Conservation (phyloP, 2,888 invertebrate genomes). For the Sinelater perroti region DNA sequence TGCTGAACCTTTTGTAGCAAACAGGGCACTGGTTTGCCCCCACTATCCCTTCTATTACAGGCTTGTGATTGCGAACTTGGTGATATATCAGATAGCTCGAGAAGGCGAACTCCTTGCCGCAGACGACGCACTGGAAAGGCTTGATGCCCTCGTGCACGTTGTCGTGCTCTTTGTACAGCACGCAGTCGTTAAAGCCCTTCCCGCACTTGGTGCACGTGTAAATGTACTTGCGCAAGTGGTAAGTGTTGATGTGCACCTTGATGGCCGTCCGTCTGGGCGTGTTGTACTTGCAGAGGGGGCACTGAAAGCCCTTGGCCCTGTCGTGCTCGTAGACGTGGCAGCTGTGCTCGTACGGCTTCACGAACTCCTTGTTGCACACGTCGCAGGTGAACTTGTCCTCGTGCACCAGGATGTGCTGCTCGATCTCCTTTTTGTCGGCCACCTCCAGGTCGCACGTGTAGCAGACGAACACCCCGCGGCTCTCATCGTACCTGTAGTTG, state of each 20-base stretch:
- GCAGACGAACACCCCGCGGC: conserved; percentile 43
- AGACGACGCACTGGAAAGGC: conserved; percentile 64
- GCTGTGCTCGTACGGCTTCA: conserved; percentile 53
- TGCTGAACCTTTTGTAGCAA: conserved; percentile 64
- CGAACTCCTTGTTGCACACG: conserved; percentile 51
- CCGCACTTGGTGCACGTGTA: conserved; percentile 65
- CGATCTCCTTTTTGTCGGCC: conserved; percentile 32
- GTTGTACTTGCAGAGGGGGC: conserved; percentile 53
- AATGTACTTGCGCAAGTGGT: conserved; percentile 57
- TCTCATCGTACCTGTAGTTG: conserved; percentile 50
- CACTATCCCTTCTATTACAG: conserved; percentile 58
- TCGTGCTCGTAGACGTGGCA: conserved; percentile 53
- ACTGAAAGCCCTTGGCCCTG: conserved; percentile 49
- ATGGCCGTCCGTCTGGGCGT: conserved; percentile 50
- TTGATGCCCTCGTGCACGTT: conserved; percentile 65
- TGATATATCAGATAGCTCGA: conserved; percentile 56
- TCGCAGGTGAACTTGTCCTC: conserved; percentile 45
- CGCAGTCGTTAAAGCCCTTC: conserved; percentile 66
- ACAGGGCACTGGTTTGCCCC: conserved; percentile 57
- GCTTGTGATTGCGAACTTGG: conserved; percentile 53
- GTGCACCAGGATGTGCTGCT: conserved; percentile 35
- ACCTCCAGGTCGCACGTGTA: conserved; percentile 37
- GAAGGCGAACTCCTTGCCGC: conserved; percentile 62
- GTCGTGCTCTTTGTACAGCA: conserved; percentile 65
- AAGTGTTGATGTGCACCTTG: conserved; percentile 52